phyloP scores from a whole-genome alignment of 64 coral and sea anemone genomes.

The Actinia equina region DNA sequence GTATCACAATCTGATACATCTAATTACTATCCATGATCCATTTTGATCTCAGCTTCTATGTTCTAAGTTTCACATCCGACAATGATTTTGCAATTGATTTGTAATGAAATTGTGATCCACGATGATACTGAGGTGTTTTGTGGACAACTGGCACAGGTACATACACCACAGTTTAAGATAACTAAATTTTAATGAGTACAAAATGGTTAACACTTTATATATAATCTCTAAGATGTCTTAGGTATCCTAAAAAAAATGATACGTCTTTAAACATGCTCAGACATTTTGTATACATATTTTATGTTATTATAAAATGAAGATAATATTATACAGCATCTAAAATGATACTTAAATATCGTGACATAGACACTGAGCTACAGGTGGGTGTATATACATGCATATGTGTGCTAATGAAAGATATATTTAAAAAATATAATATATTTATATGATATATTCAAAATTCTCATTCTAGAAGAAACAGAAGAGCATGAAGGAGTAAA shows the following conservation, averaged over 20 bases:
- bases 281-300: background rate
- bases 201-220: background rate
- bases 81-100: too few species aligned
- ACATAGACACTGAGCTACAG: background rate
- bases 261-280: background rate
- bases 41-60: too few species aligned
- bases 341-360: background rate
- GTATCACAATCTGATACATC: too few species aligned
- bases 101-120: too few species aligned
- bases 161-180: background rate
- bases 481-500: too few species aligned
- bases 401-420: background rate
- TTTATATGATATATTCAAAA: too few species aligned
- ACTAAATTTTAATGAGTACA: slow-evolving; percentile 12
- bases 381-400: background rate
- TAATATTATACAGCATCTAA: background rate
- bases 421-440: too few species aligned
- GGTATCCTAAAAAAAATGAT: background rate
- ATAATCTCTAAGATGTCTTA: background rate
- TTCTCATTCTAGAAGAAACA: too few species aligned
- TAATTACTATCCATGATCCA: too few species aligned
- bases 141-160: background rate
- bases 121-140: background rate
- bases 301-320: background rate
- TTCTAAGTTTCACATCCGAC: too few species aligned